phyloP scores from a whole-genome alignment of 2,797 vertebrate genomes.

The Yasuhikotakia modesta region DNA sequence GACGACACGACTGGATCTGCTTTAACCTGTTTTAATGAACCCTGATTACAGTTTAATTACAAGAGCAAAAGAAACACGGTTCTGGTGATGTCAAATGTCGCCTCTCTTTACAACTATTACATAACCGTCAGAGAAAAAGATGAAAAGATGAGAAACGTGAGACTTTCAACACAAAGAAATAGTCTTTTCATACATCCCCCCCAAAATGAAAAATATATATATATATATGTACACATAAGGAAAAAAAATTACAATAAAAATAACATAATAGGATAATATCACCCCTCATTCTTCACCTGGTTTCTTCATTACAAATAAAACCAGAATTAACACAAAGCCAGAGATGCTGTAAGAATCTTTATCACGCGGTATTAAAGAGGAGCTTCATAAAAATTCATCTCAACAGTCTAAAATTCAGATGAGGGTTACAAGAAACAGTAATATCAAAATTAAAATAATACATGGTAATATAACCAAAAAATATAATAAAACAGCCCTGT shows the following conservation, averaged over 20 bases:
- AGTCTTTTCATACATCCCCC: slow-evolving; percentile 70
- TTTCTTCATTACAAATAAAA: slow-evolving; percentile 59
- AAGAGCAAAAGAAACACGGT: slow-evolving; percentile 73
- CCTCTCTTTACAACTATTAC: slow-evolving; percentile 60
- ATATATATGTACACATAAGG: slow-evolving; percentile 67
- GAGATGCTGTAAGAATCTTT: not conserved
- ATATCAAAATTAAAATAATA: slow-evolving; percentile 74
- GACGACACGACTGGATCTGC: slow-evolving; percentile 38
- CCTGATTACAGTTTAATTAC: slow-evolving; percentile 87
- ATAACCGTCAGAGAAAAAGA: slow-evolving; percentile 58
- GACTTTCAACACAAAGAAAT: slow-evolving; percentile 68
- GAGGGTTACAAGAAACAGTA: slow-evolving; percentile 62
- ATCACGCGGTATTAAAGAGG: slow-evolving; percentile 29
- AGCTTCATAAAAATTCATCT: slow-evolving; percentile 48
- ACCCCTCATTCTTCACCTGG: slow-evolving; percentile 56
- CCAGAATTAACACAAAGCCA: slow-evolving; percentile 52
- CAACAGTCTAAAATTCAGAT: slow-evolving; percentile 43
- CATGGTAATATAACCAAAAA: slow-evolving; percentile 64
- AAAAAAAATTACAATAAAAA: slow-evolving; percentile 47
- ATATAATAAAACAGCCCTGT: slow-evolving; percentile 62
- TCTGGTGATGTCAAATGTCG: slow-evolving; percentile 59
- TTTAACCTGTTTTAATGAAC: slow-evolving; percentile 81
- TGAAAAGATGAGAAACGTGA: slow-evolving; percentile 63
- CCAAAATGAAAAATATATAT: slow-evolving; percentile 67
- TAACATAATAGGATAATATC: slow-evolving; percentile 55